A percentile compares a stretch with the other conserved stretches of the same genome.
phyloP scores from a whole-genome alignment of 2,797 vertebrate genomes.

The Steatocranus sp. region DNA sequence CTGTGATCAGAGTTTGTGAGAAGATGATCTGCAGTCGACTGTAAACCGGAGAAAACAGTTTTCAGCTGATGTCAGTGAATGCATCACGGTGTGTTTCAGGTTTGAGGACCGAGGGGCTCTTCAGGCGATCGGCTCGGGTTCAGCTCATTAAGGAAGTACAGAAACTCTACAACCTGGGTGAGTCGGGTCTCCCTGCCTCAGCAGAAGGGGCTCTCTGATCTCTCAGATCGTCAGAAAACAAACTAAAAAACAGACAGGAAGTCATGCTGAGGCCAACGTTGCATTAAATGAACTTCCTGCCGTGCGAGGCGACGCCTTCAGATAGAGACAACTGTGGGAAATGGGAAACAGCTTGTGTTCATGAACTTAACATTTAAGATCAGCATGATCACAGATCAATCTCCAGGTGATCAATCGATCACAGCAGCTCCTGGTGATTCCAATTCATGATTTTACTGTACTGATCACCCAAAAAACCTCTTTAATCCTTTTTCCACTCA shows the following conservation, averaged over 20 bases:
- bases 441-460: neutral
- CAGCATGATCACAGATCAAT: neutral
- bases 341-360: neutral
- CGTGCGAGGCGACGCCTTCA: neutral
- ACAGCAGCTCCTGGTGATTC: neutral
- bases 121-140: slow-evolving; percentile 80
- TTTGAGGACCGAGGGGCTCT: slow-evolving; percentile 80
- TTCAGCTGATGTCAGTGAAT: neutral
- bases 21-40: neutral
- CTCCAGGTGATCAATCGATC: neutral
- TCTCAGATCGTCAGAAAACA: neutral
- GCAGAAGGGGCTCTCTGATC: neutral
- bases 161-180: slow-evolving; percentile 85
- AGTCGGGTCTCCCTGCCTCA: neutral
- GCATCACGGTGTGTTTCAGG: slow-evolving; percentile 56
- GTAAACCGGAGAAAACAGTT: neutral
- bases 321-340: neutral
- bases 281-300: neutral
- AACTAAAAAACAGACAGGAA: accelerated
- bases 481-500: neutral
- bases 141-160: slow-evolving; percentile 82
- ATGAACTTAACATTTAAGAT: neutral
- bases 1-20: neutral
- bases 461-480: neutral
- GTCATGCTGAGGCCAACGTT: neutral